Evolutionary conservation across 2,113 vertebrate genomes (phyloP).

Genomic region (Mesitornis unicolor): DNA sequence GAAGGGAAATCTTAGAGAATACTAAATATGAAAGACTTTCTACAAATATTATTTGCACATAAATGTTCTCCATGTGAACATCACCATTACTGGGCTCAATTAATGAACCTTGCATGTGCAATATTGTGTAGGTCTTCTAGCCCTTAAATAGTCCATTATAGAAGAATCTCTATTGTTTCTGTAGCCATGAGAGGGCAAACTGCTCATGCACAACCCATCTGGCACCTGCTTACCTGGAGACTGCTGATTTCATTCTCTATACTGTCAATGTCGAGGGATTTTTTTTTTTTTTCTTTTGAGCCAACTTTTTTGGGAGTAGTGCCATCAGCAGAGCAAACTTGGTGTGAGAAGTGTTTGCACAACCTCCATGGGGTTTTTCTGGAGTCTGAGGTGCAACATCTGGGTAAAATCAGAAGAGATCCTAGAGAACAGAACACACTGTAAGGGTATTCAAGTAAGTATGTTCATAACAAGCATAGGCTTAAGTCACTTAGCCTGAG

Average conservation of each 20-base stretch:
- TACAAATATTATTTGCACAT: accelerated
- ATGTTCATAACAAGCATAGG: background rate
- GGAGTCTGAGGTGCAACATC: background rate
- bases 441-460: background rate
- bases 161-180: background rate
- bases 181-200: background rate
- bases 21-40: background rate
- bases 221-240: background rate
- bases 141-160: background rate
- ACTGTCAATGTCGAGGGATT: background rate
- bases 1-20: background rate
- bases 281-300: background rate
- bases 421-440: background rate
- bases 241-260: background rate
- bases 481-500: background rate
- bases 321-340: background rate
- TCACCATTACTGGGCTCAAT: background rate
- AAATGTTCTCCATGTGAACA: background rate
- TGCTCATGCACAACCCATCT: background rate
- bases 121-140: background rate
- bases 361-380: background rate
- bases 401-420: background rate
- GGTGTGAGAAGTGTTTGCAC: background rate
- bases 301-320: background rate
- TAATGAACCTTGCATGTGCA: background rate